Conservation (phyloP, 2,888 invertebrate species). For the Thereva nobilitata region DNA sequence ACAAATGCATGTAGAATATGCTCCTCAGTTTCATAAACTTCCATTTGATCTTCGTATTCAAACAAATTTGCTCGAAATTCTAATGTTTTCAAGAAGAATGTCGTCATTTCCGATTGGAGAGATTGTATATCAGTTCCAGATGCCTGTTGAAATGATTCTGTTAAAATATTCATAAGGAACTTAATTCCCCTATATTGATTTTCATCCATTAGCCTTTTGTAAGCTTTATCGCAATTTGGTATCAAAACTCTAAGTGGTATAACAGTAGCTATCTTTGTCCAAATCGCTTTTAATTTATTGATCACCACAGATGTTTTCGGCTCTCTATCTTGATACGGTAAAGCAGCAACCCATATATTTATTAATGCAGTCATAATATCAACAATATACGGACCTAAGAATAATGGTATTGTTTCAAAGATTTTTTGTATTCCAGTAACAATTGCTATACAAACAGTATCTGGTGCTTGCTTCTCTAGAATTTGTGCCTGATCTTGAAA, state of each 20-base stretch:
- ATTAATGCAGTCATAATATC: slow-evolving; percentile 70
- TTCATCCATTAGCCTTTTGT: slow-evolving; percentile 65
- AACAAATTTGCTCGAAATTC: slow-evolving; percentile 67
- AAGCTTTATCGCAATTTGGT: slow-evolving; percentile 71
- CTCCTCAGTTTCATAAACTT: slow-evolving; percentile 69
- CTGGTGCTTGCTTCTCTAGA: slow-evolving; percentile 48
- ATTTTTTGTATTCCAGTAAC: slow-evolving; percentile 81
- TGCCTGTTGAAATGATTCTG: slow-evolving; percentile 70
- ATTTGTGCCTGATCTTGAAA: slow-evolving; percentile 67
- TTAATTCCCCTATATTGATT: slow-evolving; percentile 64
- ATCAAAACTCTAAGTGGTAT: slow-evolving; percentile 77
- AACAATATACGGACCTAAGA: slow-evolving; percentile 82
- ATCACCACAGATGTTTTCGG: slow-evolving; percentile 62
- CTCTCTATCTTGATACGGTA: slow-evolving; percentile 52
- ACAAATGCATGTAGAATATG: slow-evolving; percentile 78
- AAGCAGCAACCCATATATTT: slow-evolving; percentile 63
- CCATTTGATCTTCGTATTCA: slow-evolving; percentile 52
- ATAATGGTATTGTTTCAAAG: slow-evolving; percentile 78
- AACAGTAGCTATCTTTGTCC: slow-evolving; percentile 68
- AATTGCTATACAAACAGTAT: slow-evolving; percentile 55
- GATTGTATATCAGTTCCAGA: slow-evolving; percentile 67
- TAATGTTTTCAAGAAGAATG: slow-evolving; percentile 74
- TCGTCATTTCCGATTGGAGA: slow-evolving; percentile 69
- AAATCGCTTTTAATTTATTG: slow-evolving; percentile 65
- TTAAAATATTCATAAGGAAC: slow-evolving; percentile 75